Conservation (phyloP, 2,888 invertebrate genomes). For the Balanococcus diminutus region DNA sequence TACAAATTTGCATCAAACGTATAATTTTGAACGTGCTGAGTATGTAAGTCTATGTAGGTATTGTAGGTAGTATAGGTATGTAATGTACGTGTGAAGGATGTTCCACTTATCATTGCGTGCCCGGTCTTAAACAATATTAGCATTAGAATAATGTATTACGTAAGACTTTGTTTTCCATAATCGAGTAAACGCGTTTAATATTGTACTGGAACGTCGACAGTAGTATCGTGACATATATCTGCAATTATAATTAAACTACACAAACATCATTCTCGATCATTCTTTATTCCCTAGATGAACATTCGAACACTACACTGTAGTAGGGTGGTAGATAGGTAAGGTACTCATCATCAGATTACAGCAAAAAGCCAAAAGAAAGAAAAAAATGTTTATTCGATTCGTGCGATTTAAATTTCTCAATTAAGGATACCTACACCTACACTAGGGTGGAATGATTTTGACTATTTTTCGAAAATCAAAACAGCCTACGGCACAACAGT, state of each 20-base stretch:
- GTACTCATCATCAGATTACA: too few species aligned
- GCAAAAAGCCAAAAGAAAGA: too few species aligned
- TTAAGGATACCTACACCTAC: too few species aligned
- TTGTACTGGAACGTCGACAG: not conserved
- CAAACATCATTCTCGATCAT: not conserved
- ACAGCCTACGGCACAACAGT: too few species aligned
- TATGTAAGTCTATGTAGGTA: not conserved
- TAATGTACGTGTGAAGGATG: not conserved
- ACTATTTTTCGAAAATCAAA: too few species aligned
- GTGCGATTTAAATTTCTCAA: too few species aligned
- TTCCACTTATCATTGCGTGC: not conserved
- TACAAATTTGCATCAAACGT: not conserved
- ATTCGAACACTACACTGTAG: too few species aligned
- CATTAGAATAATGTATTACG: not conserved
- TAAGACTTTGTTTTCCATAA: not conserved
- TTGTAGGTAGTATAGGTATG: too few species aligned
- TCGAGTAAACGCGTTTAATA: not conserved
- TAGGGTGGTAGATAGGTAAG: too few species aligned
- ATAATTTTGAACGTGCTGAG: not conserved
- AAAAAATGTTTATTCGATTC: too few species aligned
- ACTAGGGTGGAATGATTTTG: too few species aligned
- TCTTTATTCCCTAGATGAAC: not conserved
- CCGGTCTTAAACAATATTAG: not conserved
- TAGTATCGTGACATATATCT: not conserved
- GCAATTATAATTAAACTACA: conserved; percentile 1